Evolutionary conservation across 2,888 invertebrate genomes (phyloP), one percentile per base, ranked within the genome.

Genomic region (Trissoscelio sp.): DNA sequence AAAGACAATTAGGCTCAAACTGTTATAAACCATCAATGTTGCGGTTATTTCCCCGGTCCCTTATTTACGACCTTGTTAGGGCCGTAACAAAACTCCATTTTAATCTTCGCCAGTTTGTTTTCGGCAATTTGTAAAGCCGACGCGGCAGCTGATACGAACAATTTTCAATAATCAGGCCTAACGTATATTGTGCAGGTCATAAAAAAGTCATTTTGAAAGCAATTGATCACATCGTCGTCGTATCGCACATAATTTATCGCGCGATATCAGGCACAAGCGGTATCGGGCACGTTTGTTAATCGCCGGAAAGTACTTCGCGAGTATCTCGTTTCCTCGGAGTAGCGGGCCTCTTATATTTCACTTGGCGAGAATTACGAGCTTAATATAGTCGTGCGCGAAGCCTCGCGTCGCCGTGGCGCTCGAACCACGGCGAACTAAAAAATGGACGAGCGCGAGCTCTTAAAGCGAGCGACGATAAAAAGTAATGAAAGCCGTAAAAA

Each of bases 401-500:
- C 84, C 84, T 83, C 82, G 84, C 82, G 84, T 83, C 67, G 86
- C 73, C 73, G 78, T 81, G 81, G 78, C 83, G 86, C 87, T 86
- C 85, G 86, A 87, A 87, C 84, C 85, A 85, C 82, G 85, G 84
- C 84, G 87, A 88, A 89, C 90, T 89, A 90, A 89, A 89, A 89
- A 88, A 87, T 88, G 85, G 85, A 87, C 85, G 86, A 83, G 81
- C 84, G 77, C 46, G 70, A 58, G 84, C 86, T 87, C 86, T 88
- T 88, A 85, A 86, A 85, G 84, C 84, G 85, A 86, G 87, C 85
- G 88, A 88, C 88, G 87, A 88, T 88, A 89, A 89, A 89, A 89
- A 86, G 87, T 88, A 89, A 89, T 88, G 88, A 90, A 88, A 89
- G 88, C 88, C 88, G 87, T 87, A 89, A 87, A 87, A 88, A 87